Percentiles rank a stretch among this genome's conserved stretches.
Evolutionary conservation across 2,797 vertebrate species (phyloP).

Genomic region (Lagocephalus sceleratus): DNA sequence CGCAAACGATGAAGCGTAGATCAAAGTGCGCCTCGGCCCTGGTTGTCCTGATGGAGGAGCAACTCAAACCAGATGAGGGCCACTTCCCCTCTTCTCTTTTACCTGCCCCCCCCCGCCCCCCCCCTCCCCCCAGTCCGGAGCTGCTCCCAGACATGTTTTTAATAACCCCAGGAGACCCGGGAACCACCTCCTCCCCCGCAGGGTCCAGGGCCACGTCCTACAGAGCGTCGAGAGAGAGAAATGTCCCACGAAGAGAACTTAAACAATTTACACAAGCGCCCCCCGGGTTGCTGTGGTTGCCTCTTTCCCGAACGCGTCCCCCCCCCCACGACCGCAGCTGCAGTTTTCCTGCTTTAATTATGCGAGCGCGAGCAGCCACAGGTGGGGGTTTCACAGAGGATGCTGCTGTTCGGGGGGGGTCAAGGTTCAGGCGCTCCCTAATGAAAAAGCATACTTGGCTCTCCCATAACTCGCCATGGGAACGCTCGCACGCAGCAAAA

Average conservation of each 20-base stretch:
- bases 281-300: not conserved
- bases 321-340: not conserved
- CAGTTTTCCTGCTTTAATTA: slow-evolving; percentile 3
- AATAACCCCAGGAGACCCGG: slow-evolving; percentile 29
- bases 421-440: slow-evolving; percentile 29
- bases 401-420: slow-evolving; percentile 11
- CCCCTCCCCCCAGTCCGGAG: slow-evolving; percentile 33
- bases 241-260: not conserved
- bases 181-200: slow-evolving; percentile 7
- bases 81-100: slow-evolving; percentile 26
- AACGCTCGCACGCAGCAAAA: too few relatives aligned
- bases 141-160: slow-evolving; percentile 43
- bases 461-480: slow-evolving; percentile 51
- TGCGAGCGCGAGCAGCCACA: not conserved
- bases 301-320: not conserved
- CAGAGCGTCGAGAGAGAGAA: not conserved
- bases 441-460: slow-evolving; percentile 43
- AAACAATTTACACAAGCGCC: slow-evolving; percentile 23
- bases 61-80: slow-evolving; percentile 72
- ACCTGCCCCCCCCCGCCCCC: slow-evolving; percentile 36
- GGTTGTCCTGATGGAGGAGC: slow-evolving; percentile 17
- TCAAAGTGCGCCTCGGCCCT: too few relatives aligned
- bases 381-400: slow-evolving; percentile 6
- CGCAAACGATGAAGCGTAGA: too few relatives aligned
- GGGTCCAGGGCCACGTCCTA: slow-evolving; percentile 16